phyloP scores from a whole-genome alignment of 92 coral and sea anemone genomes.

The Porites rus region DNA sequence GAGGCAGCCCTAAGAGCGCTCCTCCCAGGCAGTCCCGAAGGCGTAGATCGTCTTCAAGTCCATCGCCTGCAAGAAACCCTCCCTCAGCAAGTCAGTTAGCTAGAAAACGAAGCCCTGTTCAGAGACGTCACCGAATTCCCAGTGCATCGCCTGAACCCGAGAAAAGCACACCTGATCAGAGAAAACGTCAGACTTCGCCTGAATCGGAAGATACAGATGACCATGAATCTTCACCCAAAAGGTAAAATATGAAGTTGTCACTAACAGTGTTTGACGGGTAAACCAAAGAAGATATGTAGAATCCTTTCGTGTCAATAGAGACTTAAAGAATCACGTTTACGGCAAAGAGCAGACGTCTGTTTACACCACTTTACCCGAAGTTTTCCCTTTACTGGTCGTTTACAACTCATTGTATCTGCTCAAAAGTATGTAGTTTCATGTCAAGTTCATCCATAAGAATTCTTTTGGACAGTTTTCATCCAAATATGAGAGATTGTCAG shows the following conservation, averaged over 20 bases:
- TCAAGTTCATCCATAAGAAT: too few relatives aligned
- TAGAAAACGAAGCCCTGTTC: conserved; percentile 49
- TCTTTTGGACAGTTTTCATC: too few relatives aligned
- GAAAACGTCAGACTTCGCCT: conserved; percentile 36
- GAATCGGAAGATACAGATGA: conserved; percentile 17
- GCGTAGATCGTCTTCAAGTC: conserved; percentile 24
- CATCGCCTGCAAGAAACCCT: conserved; percentile 31
- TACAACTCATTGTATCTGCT: too few relatives aligned
- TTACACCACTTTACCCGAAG: too few relatives aligned
- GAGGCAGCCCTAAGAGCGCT: conserved; percentile 43
- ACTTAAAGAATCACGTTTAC: too few relatives aligned
- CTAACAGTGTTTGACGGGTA: too few relatives aligned
- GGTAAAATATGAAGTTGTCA: neutral
- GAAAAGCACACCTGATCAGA: conserved; percentile 35
- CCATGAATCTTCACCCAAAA: neutral
- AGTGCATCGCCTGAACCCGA: conserved; percentile 57
- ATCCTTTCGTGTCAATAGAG: too few relatives aligned
- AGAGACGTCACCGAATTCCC: conserved; percentile 62
- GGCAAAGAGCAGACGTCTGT: too few relatives aligned
- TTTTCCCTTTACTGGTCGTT: too few relatives aligned
- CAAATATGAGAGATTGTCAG: too few relatives aligned
- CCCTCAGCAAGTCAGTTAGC: conserved; percentile 14
- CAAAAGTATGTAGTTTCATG: too few relatives aligned
- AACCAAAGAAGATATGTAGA: too few relatives aligned
- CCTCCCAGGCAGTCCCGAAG: conserved; percentile 17